Percentiles rank a stretch among this genome's conserved stretches.
Evolutionary conservation across 2,113 vertebrate species (phyloP).

Genomic region (Eurypyga helias): DNA sequence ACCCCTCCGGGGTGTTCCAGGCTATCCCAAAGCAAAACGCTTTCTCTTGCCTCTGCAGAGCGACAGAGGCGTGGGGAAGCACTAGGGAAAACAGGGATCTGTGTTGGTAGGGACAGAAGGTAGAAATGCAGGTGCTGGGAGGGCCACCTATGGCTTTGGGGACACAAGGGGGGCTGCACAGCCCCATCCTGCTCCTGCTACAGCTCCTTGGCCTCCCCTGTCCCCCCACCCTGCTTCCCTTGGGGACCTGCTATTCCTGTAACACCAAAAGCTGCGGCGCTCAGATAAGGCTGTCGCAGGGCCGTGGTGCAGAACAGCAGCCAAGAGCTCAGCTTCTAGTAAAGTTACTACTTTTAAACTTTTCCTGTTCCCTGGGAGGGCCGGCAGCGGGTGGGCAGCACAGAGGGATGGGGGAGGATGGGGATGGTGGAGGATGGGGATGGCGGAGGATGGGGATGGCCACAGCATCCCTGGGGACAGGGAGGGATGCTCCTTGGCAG

Average conservation of each 20-base stretch:
- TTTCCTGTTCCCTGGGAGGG: conserved; percentile 44
- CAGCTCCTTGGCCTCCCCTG: background rate
- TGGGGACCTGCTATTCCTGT: conserved; percentile 51
- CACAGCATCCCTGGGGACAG: background rate
- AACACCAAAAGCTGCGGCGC: background rate
- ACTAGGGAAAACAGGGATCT: background rate
- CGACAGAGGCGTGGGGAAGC: background rate
- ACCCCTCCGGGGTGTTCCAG: background rate
- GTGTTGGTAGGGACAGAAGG: background rate
- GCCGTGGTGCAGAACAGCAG: background rate
- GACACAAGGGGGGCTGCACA: background rate
- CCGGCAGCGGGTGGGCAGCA: accelerated
- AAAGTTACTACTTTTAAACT: conserved; percentile 42
- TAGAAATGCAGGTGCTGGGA: accelerated
- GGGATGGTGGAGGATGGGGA: background rate
- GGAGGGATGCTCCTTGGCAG: accelerated
- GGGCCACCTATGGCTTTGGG: background rate
- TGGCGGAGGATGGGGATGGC: background rate
- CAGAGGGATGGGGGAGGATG: background rate
- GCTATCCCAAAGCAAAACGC: background rate
- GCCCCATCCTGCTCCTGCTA: background rate
- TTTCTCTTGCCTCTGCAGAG: background rate
- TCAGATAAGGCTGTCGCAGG: conserved; percentile 39
- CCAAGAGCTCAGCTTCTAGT: background rate
- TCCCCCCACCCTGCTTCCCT: background rate